Percentiles rank a stretch among this genome's conserved stretches.
phyloP scores from a whole-genome alignment of 2,113 vertebrate species.

The Phalacrocorax aristotelis region DNA sequence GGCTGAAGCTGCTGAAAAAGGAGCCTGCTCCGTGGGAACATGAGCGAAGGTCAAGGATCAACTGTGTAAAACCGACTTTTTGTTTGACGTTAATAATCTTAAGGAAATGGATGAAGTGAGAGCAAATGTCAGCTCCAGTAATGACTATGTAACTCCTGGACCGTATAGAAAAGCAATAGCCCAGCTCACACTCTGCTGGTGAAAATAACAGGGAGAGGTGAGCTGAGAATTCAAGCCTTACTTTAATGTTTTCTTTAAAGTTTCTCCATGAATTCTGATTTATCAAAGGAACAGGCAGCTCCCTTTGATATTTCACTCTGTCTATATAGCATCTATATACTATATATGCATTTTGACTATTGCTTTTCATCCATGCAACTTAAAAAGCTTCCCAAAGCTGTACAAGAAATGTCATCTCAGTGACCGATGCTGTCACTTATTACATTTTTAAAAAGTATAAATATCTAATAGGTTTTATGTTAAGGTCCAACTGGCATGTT shows the following conservation, averaged over 20 bases:
- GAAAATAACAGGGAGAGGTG: constrained; percentile 16
- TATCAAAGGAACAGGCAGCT: not conserved
- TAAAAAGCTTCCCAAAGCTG: not conserved
- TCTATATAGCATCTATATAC: not conserved
- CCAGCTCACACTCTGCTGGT: not conserved
- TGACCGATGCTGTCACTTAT: not conserved
- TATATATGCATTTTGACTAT: not conserved
- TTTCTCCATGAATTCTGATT: not conserved
- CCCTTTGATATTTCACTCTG: not conserved
- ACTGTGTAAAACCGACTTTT: constrained; percentile 29
- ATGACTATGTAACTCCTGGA: constrained; percentile 42
- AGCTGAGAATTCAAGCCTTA: not conserved
- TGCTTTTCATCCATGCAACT: not conserved
- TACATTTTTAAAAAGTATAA: not conserved
- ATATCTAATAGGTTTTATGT: not conserved
- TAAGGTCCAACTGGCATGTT: not conserved
- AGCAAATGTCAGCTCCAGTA: constrained; percentile 53
- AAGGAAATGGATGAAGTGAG: constrained; percentile 54
- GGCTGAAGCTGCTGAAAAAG: constrained; percentile 6
- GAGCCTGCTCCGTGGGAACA: constrained; percentile 30
- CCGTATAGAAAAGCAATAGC: not conserved
- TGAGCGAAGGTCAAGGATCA: constrained; percentile 43
- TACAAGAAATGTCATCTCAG: not conserved
- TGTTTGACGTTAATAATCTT: constrained; percentile 61
- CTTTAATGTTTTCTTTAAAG: not conserved